Percentiles rank a stretch among this genome's conserved stretches.
Conservation (phyloP, 2,797 vertebrate species). For the Sphenodon punctatus region DNA sequence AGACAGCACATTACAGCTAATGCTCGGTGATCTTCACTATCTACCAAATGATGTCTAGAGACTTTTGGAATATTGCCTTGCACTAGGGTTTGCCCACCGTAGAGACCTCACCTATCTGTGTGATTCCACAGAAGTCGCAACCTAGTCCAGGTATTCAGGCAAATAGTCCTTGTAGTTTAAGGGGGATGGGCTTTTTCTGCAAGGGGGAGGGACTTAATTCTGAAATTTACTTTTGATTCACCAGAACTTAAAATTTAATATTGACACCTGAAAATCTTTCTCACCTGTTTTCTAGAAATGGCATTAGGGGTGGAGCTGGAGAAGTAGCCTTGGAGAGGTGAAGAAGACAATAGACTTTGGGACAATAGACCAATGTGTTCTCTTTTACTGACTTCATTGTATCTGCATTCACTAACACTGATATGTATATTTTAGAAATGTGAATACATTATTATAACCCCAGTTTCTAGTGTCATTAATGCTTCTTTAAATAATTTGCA, state of each 20-base stretch:
- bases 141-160: neutral
- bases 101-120: neutral
- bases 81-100: no score
- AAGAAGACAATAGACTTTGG: neutral
- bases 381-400: constrained; percentile 29
- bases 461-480: constrained; percentile 7
- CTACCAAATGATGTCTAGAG: neutral
- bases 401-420: neutral
- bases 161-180: no score
- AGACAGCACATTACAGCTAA: neutral
- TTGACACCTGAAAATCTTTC: no score
- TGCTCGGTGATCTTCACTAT: neutral
- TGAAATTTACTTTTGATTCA: neutral
- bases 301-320: neutral
- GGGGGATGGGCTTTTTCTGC: neutral
- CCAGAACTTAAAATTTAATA: neutral
- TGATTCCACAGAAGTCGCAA: neutral
- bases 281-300: neutral
- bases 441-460: constrained; percentile 22
- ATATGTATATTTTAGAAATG: constrained; percentile 31
- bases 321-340: neutral
- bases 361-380: neutral
- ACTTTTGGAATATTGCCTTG: no score
- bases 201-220: neutral
- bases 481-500: constrained; percentile 56